phyloP scores from a whole-genome alignment of 1,140 invertebrate genomes.

The Dreissena polymorpha region DNA sequence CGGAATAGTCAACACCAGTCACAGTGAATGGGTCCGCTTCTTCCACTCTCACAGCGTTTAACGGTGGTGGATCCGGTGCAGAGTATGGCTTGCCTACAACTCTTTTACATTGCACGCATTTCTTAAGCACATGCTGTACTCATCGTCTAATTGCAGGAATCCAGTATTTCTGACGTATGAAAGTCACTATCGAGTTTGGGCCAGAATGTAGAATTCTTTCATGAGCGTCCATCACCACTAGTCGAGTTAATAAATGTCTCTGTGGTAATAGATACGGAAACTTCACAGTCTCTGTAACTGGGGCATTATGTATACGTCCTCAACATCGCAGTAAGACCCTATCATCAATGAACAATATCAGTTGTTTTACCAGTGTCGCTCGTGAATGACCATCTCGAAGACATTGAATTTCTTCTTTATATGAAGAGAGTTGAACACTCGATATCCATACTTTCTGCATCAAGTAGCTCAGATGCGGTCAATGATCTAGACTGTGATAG shows the following conservation, averaged over 20 bases:
- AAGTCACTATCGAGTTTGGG: neutral
- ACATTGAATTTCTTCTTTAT: neutral
- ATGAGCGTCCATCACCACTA: constrained; percentile 13
- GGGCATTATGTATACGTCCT: constrained; percentile 10
- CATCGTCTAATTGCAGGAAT: constrained; percentile 21
- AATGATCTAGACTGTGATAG: neutral
- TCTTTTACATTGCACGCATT: neutral
- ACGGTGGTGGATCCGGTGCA: constrained; percentile 8
- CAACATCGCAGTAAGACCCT: neutral
- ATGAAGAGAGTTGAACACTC: neutral
- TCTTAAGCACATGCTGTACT: neutral
- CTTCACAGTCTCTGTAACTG: neutral
- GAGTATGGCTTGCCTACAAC: constrained; percentile 1
- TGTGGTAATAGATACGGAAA: constrained; percentile 9
- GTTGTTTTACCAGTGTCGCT: neutral
- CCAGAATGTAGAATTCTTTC: neutral
- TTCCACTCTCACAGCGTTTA: neutral
- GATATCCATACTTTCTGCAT: neutral
- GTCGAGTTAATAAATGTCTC: constrained; percentile 7
- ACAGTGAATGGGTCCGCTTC: constrained; percentile 6
- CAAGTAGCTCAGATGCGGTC: neutral
- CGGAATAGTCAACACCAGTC: constrained; percentile 13
- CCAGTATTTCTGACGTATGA: constrained; percentile 19
- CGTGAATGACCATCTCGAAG: neutral
- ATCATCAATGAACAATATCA: neutral